A percentile compares a stretch with the other conserved stretches of the same genome.
Evolutionary conservation across 2,797 vertebrate genomes (phyloP).

Genomic region (Diceros bicornis): DNA sequence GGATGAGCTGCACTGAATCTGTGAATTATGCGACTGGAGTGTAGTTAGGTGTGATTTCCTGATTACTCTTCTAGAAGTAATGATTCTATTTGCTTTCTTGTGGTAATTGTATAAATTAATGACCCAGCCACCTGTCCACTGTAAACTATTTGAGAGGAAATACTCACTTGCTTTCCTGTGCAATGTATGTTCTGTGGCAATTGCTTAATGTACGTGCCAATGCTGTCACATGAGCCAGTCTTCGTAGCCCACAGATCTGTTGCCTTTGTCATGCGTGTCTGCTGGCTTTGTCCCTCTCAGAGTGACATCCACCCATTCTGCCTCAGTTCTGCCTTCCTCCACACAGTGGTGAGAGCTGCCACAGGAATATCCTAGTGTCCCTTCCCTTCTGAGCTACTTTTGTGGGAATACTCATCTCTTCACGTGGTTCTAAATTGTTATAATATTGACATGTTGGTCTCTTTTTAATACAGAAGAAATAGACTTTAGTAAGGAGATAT

Average conservation of each 20-base stretch:
- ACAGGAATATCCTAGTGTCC: not conserved
- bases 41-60: not conserved
- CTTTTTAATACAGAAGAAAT: slow-evolving; percentile 50
- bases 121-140: not conserved
- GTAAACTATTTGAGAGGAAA: slow-evolving; percentile 3
- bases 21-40: not conserved
- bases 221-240: not conserved
- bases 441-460: not conserved
- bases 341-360: not conserved
- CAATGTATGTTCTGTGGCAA: not conserved
- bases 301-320: not conserved
- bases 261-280: not conserved
- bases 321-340: not conserved
- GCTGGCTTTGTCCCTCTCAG: not conserved
- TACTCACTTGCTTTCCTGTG: not conserved
- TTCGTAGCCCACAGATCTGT: not conserved
- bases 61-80: not conserved
- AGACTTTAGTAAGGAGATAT: not conserved
- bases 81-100: not conserved
- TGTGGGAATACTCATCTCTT: not conserved
- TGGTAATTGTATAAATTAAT: not conserved
- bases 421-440: not conserved
- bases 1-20: not conserved
- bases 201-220: not conserved
- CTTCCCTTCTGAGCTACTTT: not conserved